Percentiles rank a stretch among this genome's conserved stretches.
Conservation (phyloP, 2,888 invertebrate genomes). For the Chironomus tentans region DNA sequence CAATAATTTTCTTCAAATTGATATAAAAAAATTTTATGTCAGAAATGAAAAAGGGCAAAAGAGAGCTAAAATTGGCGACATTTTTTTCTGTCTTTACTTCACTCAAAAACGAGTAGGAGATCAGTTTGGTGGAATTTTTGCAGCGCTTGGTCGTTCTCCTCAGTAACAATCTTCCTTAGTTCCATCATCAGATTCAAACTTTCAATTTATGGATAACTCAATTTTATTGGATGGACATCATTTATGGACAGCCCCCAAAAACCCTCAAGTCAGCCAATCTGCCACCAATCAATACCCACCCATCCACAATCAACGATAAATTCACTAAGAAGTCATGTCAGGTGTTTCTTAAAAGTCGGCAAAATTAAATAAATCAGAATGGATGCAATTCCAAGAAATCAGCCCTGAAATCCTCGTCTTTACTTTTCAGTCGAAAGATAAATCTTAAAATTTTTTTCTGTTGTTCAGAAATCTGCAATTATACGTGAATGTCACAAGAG, state of each 20-base stretch:
- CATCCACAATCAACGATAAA: not conserved
- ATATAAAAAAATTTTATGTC: too few species aligned
- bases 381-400: not conserved
- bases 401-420: not conserved
- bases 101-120: too few species aligned
- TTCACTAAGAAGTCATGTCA: not conserved
- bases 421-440: not conserved
- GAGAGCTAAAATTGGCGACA: slow-evolving; percentile 1
- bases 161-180: too few species aligned
- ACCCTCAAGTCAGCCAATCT: too few species aligned
- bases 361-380: not conserved
- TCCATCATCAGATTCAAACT: too few species aligned
- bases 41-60: not conserved
- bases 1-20: not conserved
- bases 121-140: too few species aligned
- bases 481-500: not conserved
- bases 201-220: too few species aligned
- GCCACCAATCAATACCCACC: too few species aligned
- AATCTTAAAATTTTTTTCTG: not conserved
- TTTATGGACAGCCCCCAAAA: too few species aligned
- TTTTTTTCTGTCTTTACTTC: not conserved
- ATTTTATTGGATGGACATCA: too few species aligned
- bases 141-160: too few species aligned
- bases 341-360: not conserved
- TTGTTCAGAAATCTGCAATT: not conserved